Percentiles rank a stretch among this genome's conserved stretches.
Conservation (phyloP, 2,888 invertebrate genomes). For the Stenoptilia bipunctidactyla region DNA sequence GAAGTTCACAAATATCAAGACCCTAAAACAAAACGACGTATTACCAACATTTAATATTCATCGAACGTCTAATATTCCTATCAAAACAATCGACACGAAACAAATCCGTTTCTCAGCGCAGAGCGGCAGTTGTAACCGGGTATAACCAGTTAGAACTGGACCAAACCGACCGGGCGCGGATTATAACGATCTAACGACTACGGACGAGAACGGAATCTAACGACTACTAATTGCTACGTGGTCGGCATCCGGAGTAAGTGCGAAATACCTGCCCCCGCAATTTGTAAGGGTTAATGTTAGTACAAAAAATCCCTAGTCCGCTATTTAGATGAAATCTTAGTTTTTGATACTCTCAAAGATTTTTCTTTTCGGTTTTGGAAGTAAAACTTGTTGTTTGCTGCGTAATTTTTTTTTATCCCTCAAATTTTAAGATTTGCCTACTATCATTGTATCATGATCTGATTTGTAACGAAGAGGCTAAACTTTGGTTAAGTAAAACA, state of each 20-base stretch:
- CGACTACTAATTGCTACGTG: constrained; percentile 57
- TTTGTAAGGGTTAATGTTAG: background rate
- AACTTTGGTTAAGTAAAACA: no score
- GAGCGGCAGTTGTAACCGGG: constrained; percentile 27
- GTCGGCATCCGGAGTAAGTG: constrained; percentile 31
- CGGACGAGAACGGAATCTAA: constrained; percentile 20
- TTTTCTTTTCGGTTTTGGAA: no score
- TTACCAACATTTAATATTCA: constrained; percentile 31
- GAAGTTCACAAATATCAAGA: no score
- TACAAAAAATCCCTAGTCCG: background rate
- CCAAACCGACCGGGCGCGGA: constrained; percentile 19
- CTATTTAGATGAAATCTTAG: no score
- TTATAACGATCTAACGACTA: constrained; percentile 17
- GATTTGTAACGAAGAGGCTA: no score
- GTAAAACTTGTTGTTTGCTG: no score
- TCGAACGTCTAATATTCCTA: constrained; percentile 21
- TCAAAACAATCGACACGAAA: constrained; percentile 58
- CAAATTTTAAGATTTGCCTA: no score
- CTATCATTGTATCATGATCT: no score
- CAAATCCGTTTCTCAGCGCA: constrained; percentile 36
- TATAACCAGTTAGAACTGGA: constrained; percentile 14
- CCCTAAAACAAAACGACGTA: constrained; percentile 16
- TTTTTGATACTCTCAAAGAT: no score
- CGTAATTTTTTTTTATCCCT: no score
- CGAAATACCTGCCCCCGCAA: constrained; percentile 8